Percentiles rank a stretch among this genome's conserved stretches.
Evolutionary conservation across 2,797 vertebrate genomes (phyloP).

Genomic region (Podarcis siculus): DNA sequence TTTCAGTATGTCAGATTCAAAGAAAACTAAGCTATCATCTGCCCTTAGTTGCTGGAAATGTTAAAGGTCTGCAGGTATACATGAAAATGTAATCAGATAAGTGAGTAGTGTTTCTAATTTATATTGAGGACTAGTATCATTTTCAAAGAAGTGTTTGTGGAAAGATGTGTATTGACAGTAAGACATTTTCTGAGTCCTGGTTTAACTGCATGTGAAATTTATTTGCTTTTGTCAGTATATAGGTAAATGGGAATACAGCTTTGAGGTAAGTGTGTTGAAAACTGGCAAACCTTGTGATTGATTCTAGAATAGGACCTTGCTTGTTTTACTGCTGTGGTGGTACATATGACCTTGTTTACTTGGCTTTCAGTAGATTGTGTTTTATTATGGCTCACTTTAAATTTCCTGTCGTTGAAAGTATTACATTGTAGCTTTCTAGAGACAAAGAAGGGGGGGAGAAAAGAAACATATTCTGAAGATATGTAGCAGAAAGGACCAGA

Average conservation of each 20-base stretch:
- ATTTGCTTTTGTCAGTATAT: slow-evolving; percentile 81
- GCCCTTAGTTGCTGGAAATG: too few species aligned
- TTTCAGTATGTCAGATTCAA: too few species aligned
- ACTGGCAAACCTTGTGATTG: background rate
- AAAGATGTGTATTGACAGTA: slow-evolving; percentile 18
- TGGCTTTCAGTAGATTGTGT: background rate
- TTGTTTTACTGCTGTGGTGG: slow-evolving; percentile 34
- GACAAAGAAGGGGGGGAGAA: background rate
- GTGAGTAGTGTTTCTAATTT: background rate
- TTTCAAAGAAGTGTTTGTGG: background rate
- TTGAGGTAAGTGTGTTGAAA: slow-evolving; percentile 86
- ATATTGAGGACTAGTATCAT: background rate
- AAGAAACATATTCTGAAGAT: background rate
- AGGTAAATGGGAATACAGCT: slow-evolving; percentile 97
- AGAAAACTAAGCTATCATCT: too few species aligned
- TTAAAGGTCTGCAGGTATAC: too few species aligned
- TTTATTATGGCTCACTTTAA: background rate
- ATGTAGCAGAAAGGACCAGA: background rate
- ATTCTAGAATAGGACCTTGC: slow-evolving; percentile 1
- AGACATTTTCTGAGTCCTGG: background rate
- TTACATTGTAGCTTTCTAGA: background rate
- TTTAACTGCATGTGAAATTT: slow-evolving; percentile 47
- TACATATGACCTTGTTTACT: background rate
- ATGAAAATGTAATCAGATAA: too few species aligned
- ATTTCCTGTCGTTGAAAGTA: background rate